Percentiles rank a stretch among this genome's conserved stretches.
Evolutionary conservation across 2,888 invertebrate species (phyloP).

Genomic region (Incurvaria masculella): DNA sequence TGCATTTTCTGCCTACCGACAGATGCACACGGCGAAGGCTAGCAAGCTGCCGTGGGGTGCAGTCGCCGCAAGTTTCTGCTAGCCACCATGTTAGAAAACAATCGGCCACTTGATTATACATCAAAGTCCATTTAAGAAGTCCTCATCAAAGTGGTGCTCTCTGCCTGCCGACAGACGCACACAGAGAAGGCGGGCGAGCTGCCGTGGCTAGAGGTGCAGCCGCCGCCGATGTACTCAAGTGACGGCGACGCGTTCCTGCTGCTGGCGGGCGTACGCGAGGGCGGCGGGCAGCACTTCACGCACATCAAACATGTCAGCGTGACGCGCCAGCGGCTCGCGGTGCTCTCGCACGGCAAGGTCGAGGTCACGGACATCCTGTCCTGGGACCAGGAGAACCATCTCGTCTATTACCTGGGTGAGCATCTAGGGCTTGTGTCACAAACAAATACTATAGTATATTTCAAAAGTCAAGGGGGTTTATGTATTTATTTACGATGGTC

Average conservation of each 20-base stretch:
- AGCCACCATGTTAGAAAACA: neutral
- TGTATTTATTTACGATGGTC: too few species aligned
- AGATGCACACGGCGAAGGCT: too few species aligned
- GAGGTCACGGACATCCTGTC: slow-evolving; percentile 79
- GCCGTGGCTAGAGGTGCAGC: slow-evolving; percentile 83
- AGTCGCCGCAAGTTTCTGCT: too few species aligned
- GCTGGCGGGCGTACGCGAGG: slow-evolving; percentile 79
- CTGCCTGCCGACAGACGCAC: slow-evolving; percentile 60
- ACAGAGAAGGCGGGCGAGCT: slow-evolving; percentile 80
- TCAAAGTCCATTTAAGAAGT: neutral
- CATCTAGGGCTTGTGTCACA: too few species aligned
- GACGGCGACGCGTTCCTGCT: slow-evolving; percentile 83
- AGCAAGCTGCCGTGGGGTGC: too few species aligned
- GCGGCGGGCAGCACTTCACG: slow-evolving; percentile 78
- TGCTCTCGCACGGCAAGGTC: slow-evolving; percentile 81
- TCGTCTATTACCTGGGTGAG: slow-evolving; percentile 68
- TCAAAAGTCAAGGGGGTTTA: too few species aligned
- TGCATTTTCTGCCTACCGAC: too few species aligned
- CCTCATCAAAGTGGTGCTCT: slow-evolving; percentile 11
- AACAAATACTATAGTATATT: too few species aligned
- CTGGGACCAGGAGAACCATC: slow-evolving; percentile 81
- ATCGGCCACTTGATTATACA: neutral
- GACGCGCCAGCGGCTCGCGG: slow-evolving; percentile 77
- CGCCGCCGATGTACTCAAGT: slow-evolving; percentile 78
- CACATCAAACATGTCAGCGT: slow-evolving; percentile 87